Evolutionary conservation across 1,140 invertebrate genomes (phyloP).

Genomic region (Gonioctena quinquepunctata): DNA sequence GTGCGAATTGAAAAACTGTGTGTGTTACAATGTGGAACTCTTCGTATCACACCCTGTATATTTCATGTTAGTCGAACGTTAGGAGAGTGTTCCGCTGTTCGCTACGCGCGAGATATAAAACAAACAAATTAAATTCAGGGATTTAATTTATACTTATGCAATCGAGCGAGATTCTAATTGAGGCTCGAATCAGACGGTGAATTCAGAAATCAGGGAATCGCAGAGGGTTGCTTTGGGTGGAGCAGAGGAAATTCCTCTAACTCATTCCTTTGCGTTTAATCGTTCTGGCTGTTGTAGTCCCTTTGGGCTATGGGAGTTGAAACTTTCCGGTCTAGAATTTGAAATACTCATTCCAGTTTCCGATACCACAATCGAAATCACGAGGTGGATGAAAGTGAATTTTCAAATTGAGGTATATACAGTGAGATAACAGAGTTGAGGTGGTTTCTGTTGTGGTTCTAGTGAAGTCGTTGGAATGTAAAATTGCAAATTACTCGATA

Average conservation of each 20-base stretch:
- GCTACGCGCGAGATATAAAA: neutral
- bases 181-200: neutral
- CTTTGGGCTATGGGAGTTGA: neutral
- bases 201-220: slow-evolving; percentile 9
- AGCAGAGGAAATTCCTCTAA: neutral
- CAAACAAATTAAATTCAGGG: slow-evolving; percentile 3
- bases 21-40: too few relatives aligned
- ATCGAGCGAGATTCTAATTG: slow-evolving; percentile 10
- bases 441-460: too few relatives aligned
- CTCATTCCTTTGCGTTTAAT: neutral
- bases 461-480: too few relatives aligned
- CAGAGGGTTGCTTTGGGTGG: neutral
- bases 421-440: too few relatives aligned
- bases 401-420: neutral
- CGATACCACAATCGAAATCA: neutral
- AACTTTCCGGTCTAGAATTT: neutral
- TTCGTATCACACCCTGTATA: too few relatives aligned
- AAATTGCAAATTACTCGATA: too few relatives aligned
- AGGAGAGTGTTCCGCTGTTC: too few relatives aligned
- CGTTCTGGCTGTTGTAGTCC: neutral
- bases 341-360: neutral
- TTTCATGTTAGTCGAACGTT: too few relatives aligned
- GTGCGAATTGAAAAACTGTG: too few relatives aligned
- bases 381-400: neutral
- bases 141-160: slow-evolving; percentile 16